These are phyloP conservation scores for Caerostris darwini DNA, from an alignment of 1,140 invertebrate genomes.

Conservation along the genomic window DNA sequence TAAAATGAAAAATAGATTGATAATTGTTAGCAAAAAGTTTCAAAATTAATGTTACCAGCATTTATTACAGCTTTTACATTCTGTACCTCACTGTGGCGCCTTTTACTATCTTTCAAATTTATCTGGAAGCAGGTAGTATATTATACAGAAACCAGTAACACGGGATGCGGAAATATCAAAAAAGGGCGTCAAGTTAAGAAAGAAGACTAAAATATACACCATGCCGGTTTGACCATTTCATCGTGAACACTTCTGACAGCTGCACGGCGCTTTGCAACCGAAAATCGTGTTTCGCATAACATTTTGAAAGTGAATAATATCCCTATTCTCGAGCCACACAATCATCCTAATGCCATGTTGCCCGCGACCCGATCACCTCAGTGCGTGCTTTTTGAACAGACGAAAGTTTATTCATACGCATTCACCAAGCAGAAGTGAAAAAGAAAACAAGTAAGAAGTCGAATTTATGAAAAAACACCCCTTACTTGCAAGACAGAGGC, in stretches of 20 bases:
- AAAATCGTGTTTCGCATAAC: not conserved
- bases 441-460: no score
- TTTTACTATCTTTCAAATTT: no score
- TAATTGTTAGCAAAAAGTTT: no score
- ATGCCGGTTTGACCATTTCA: not conserved
- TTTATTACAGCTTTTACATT: no score
- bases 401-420: not conserved
- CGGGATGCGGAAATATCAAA: not conserved
- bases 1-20: no score
- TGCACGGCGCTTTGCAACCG: not conserved
- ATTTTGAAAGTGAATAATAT: not conserved
- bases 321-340: not conserved
- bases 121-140: no score
- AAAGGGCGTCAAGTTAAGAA: not conserved
- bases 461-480: no score
- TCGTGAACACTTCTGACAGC: not conserved
- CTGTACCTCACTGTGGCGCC: no score
- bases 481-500: no score
- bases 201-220: not conserved
- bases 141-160: not conserved
- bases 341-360: not conserved
- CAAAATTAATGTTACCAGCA: no score
- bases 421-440: no score
- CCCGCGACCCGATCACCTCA: not conserved
- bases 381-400: not conserved